A percentile compares a stretch with the other conserved stretches of the same genome.
Evolutionary conservation across 2,113 vertebrate genomes (phyloP).

Genomic region (Copsychus sechellarum): DNA sequence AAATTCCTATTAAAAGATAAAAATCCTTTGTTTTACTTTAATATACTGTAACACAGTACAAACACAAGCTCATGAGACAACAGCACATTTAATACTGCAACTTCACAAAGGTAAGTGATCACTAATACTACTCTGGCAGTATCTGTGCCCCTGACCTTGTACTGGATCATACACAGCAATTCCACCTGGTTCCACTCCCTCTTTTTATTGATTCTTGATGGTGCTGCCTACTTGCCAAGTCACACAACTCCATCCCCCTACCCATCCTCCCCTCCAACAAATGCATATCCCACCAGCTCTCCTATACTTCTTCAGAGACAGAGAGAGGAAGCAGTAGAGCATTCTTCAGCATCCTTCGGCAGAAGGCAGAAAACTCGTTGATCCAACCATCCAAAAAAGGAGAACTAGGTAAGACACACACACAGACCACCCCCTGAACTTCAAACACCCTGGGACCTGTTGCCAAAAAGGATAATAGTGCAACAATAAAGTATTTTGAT

Average conservation of each 20-base stretch:
- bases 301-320: background rate
- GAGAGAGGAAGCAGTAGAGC: background rate
- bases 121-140: background rate
- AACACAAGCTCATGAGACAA: background rate
- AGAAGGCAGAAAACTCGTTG: background rate
- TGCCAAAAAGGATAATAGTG: background rate
- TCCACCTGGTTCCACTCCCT: background rate
- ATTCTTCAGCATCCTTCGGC: background rate
- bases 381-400: background rate
- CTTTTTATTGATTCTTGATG: fast-evolving
- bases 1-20: background rate
- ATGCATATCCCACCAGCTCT: background rate
- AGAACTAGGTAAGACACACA: background rate
- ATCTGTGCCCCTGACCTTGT: background rate
- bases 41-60: background rate
- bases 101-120: background rate
- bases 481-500: background rate
- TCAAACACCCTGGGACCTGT: background rate
- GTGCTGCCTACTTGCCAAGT: background rate
- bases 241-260: background rate
- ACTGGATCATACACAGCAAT: background rate
- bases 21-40: too few species aligned
- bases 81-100: background rate
- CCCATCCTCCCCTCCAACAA: background rate
- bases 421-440: background rate